Percentiles rank a stretch among this genome's conserved stretches.
Conservation (phyloP, 2,888 invertebrate genomes). For the Hemicrepidius hirtus region DNA sequence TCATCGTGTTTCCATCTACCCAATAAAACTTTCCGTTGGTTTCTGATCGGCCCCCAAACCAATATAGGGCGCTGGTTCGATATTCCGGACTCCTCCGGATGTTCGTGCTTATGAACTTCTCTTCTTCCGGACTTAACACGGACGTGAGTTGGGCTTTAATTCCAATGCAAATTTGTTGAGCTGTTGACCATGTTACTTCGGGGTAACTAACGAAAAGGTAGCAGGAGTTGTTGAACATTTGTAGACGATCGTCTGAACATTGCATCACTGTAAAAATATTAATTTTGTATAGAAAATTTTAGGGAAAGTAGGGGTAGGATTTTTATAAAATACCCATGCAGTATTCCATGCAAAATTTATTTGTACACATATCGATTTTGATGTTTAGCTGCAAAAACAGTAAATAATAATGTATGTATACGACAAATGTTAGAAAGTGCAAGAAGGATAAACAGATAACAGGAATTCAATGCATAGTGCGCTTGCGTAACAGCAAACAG, state of each 20-base stretch:
- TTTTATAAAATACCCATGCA: too few species aligned
- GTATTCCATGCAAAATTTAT: neutral
- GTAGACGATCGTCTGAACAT: conserved; percentile 82
- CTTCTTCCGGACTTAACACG: conserved; percentile 80
- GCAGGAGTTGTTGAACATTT: conserved; percentile 82
- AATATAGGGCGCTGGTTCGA: conserved; percentile 83
- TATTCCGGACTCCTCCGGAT: conserved; percentile 83
- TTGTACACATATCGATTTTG: conserved; percentile 46
- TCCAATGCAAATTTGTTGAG: conserved; percentile 81
- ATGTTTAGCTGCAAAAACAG: neutral
- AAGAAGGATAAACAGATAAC: too few species aligned
- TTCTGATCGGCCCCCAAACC: conserved; percentile 80
- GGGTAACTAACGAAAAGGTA: conserved; percentile 87
- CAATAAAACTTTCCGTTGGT: conserved; percentile 75
- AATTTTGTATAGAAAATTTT: too few species aligned
- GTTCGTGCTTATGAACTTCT: conserved; percentile 80
- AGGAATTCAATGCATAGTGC: too few species aligned
- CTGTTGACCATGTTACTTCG: conserved; percentile 83
- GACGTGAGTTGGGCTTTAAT: conserved; percentile 83
- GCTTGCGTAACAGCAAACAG: too few species aligned
- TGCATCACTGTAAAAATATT: conserved; percentile 76
- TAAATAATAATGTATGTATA: conserved; percentile 8
- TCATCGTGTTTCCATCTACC: conserved; percentile 76
- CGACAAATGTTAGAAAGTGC: too few species aligned
- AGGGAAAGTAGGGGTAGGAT: too few species aligned